These are phyloP conservation scores for Falco biarmicus DNA, from an alignment of 2,797 vertebrate species.

Conservation along the genomic window DNA sequence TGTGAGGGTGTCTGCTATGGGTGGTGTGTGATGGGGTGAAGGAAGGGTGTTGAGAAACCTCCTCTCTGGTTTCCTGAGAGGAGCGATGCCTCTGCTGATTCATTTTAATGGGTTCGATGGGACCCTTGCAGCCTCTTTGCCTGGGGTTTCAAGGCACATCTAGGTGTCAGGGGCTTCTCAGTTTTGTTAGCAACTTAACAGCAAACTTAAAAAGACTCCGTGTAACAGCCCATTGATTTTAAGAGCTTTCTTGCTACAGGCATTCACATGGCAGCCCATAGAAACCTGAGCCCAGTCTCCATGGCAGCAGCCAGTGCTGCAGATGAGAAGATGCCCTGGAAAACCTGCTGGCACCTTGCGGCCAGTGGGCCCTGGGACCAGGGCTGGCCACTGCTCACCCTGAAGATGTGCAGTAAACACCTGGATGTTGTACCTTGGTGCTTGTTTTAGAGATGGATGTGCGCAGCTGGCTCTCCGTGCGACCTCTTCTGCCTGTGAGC, in stretches of 20 bases:
- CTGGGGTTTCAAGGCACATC: background rate
- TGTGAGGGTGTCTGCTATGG: background rate
- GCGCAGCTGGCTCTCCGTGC: fast-evolving
- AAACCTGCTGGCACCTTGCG: background rate
- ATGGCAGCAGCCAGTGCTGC: background rate
- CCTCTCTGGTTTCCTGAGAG: background rate
- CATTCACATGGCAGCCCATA: background rate
- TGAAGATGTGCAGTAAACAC: fast-evolving
- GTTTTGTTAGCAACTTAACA: background rate
- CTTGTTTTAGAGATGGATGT: fast-evolving
- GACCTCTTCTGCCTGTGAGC: background rate
- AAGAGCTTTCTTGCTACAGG: background rate
- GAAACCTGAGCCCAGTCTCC: background rate
- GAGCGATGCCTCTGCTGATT: fast-evolving
- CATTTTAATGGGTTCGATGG: background rate
- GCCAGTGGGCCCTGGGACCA: background rate
- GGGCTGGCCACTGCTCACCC: background rate
- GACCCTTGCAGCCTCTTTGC: background rate
- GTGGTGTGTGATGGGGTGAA: background rate
- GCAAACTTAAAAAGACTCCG: background rate
- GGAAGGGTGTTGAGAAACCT: background rate
- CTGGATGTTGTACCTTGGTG: background rate
- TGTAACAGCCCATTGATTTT: background rate
- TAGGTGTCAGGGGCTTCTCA: background rate
- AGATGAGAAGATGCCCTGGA: background rate